A percentile compares a stretch with the other conserved stretches of the same genome.
Conservation (phyloP, 2,797 vertebrate species). For the Sitta carolinensis region DNA sequence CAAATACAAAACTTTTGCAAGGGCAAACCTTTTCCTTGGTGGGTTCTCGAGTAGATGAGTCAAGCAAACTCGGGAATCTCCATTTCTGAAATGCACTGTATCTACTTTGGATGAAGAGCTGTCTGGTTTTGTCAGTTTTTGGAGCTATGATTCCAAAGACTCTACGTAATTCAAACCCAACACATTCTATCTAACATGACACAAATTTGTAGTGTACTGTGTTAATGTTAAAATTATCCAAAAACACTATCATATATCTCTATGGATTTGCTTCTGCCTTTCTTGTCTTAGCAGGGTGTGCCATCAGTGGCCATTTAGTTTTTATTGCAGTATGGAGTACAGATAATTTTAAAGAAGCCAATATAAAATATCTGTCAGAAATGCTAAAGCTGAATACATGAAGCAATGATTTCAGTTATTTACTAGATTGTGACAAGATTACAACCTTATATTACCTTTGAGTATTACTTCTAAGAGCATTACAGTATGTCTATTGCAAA, state of each 20-base stretch:
- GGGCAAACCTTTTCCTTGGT: background rate
- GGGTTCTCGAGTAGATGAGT: background rate
- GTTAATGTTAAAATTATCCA: slow-evolving; percentile 5
- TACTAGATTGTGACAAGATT: slow-evolving; percentile 29
- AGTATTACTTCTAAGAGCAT: slow-evolving; percentile 19
- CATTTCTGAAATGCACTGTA: background rate
- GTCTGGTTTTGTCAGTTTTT: background rate
- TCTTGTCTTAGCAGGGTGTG: slow-evolving; percentile 16
- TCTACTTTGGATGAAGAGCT: background rate
- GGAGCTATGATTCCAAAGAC: background rate
- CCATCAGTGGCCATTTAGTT: slow-evolving; percentile 31
- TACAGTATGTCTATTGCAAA: slow-evolving; percentile 9
- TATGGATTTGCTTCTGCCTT: background rate
- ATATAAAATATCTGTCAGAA: slow-evolving; percentile 27
- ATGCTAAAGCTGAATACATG: background rate
- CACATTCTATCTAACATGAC: background rate
- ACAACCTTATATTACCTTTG: background rate
- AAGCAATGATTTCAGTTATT: slow-evolving; percentile 40
- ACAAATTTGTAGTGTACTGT: background rate
- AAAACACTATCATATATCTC: background rate
- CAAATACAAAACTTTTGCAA: background rate
- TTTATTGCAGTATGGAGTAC: background rate
- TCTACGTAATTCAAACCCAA: background rate
- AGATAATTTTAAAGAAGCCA: slow-evolving; percentile 1
- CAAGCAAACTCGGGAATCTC: background rate